These are phyloP conservation scores for Lithobates sylvaticus DNA, from an alignment of 2,797 vertebrate species.

Conservation along the genomic window DNA sequence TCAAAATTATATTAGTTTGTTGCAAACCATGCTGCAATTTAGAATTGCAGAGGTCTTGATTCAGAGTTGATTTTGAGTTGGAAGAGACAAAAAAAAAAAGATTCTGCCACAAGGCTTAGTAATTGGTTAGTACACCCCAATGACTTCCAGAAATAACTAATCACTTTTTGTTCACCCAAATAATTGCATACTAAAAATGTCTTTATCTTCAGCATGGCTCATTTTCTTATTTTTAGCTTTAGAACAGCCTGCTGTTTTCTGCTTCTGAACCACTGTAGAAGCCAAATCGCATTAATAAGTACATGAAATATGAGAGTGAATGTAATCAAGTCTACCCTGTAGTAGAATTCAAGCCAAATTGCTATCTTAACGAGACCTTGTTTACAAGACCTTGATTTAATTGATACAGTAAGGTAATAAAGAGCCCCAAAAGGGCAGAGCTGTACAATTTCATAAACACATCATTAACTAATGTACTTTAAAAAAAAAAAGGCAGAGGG, in stretches of 20 bases:
- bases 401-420: conserved; percentile 55
- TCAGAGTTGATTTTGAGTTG: background rate
- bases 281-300: conserved; percentile 34
- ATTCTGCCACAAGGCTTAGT: background rate
- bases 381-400: conserved; percentile 60
- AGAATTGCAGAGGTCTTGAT: background rate
- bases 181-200: background rate
- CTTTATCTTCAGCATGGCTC: background rate
- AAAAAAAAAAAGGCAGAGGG: conserved; percentile 13
- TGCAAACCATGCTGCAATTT: no score
- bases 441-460: conserved; percentile 37
- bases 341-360: conserved; percentile 42
- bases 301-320: conserved; percentile 45
- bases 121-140: background rate
- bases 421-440: conserved; percentile 46
- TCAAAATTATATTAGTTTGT: no score
- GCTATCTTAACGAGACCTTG: conserved; percentile 54
- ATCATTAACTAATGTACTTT: conserved; percentile 44
- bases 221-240: background rate
- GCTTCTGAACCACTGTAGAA: background rate
- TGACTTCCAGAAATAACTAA: background rate
- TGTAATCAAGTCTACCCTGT: conserved; percentile 20
- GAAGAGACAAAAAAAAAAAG: background rate
- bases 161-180: background rate
- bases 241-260: background rate